These are phyloP conservation scores for Diaphora mendica DNA, from an alignment of 2,888 invertebrate genomes.

Conservation along the genomic window DNA sequence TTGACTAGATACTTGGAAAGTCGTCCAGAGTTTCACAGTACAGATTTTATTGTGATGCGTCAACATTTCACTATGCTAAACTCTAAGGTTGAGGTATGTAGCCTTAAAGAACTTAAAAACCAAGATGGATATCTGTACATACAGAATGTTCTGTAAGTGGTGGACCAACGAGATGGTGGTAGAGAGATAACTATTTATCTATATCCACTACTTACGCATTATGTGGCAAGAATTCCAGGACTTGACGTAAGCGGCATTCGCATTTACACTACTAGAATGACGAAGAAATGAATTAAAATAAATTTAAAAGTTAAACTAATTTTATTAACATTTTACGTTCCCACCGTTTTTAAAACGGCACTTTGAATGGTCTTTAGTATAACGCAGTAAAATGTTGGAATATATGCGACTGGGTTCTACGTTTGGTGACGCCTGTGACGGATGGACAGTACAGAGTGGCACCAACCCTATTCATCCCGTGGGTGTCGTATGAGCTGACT, in stretches of 20 bases:
- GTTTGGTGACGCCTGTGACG: too few relatives aligned
- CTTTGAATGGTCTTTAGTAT: conserved; percentile 30
- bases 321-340: conserved; percentile 6
- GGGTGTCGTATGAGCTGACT: too few relatives aligned
- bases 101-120: too few relatives aligned
- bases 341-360: conserved; percentile 26
- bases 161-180: too few relatives aligned
- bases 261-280: conserved; percentile 2
- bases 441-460: too few relatives aligned
- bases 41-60: too few relatives aligned
- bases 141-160: too few relatives aligned
- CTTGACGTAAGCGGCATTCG: neutral
- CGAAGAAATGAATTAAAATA: conserved; percentile 8
- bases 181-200: too few relatives aligned
- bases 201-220: too few relatives aligned
- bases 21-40: neutral
- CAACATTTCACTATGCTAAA: neutral
- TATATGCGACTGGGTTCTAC: neutral
- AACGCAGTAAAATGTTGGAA: conserved; percentile 17
- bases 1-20: conserved; percentile 3
- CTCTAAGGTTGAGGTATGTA: too few relatives aligned
- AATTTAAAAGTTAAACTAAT: conserved; percentile 11
- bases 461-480: too few relatives aligned
- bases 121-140: too few relatives aligned
- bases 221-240: neutral